Evolutionary conservation across 2,113 vertebrate species (phyloP), one percentile per base, ranked within the genome.

Genomic region (Morphnarchus princeps): DNA sequence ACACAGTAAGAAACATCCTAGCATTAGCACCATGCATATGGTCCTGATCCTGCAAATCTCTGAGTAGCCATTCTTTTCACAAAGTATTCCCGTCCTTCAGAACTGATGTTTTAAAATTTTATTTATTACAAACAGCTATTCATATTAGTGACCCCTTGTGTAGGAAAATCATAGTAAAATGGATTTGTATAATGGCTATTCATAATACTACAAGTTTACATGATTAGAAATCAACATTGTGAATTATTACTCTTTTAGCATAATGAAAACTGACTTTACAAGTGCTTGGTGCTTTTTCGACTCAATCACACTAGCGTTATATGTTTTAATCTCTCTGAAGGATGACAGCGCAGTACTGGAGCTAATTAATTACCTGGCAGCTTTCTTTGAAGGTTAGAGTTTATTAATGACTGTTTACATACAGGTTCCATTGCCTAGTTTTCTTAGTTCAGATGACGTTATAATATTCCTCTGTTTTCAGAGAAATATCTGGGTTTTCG

Each of bases 321-420:
- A 2, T 5, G 11, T 90, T 90, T 88, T 82, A 62, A 43, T 82
- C 77, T 94, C 81, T 82, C 91, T 81, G 45, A 93, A 71, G 71
- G 71, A 77, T 88, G 93, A 67, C 82, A 93, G 67, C 13, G 0
- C 28, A 55, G 66, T 42, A n/a, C 40, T 85, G 66, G 58, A 86
- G 62, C 70, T 94, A 91, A 85, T 95, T 91, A 89, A 91, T 97
- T 82, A 80, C 66, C 50, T 93, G 90, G 90, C 90, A 90, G 90
- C 43, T 90, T 97, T 91, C 85, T 91, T 65, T 93, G 73, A 93
- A 95, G 49, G 72, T 87, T 42, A 15, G 67, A 65, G 70, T 88
- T 93, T 94, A 87, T 58, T 93, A 91, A 80, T 67, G 69, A n/a
- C 58, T 72, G 92, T 97, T 93, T 95, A 81, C 84, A 61, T 95